phyloP scores from a whole-genome alignment of 2,888 invertebrate genomes.

The Eupelmus urozonus region DNA sequence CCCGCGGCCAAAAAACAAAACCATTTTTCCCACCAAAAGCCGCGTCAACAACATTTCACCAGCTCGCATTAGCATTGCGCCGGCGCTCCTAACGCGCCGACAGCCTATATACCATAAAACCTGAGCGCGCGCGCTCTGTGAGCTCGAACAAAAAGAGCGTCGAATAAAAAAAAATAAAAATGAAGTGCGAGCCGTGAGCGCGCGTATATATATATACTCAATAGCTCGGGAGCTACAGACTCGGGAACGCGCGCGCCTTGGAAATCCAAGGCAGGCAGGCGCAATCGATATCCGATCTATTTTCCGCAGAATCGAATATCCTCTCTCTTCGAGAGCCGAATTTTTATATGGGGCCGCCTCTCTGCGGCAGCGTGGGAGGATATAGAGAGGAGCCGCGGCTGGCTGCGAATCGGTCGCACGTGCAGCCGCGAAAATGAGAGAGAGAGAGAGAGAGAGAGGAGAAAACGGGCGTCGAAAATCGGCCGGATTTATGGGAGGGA shows the following conservation, averaged over 20 bases:
- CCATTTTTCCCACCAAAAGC: too few relatives aligned
- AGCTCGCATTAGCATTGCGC: too few relatives aligned
- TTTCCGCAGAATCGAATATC: conserved; percentile 42
- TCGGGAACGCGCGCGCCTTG: background rate
- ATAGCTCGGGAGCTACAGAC: too few relatives aligned
- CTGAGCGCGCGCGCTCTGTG: too few relatives aligned
- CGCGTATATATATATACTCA: background rate
- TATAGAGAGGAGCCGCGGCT: background rate
- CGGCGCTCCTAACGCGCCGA: too few relatives aligned
- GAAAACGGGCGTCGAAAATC: conserved; percentile 22
- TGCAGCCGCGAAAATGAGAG: background rate
- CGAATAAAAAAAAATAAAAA: background rate
- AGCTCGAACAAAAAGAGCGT: too few relatives aligned
- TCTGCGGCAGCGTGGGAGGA: background rate
- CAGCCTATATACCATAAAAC: too few relatives aligned
- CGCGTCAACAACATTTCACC: too few relatives aligned
- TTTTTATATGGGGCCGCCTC: conserved; percentile 1
- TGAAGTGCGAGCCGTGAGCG: background rate
- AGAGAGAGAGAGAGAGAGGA: conserved; percentile 23
- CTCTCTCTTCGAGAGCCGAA: background rate
- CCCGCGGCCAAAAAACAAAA: too few relatives aligned
- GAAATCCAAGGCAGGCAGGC: background rate
- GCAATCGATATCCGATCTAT: conserved; percentile 46
- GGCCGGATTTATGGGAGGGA: conserved; percentile 18
- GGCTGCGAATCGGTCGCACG: conserved; percentile 27